A percentile compares a stretch with the other conserved stretches of the same genome.
Conservation (phyloP, 2,888 invertebrate genomes). For the Rhyacophila evoluta region DNA sequence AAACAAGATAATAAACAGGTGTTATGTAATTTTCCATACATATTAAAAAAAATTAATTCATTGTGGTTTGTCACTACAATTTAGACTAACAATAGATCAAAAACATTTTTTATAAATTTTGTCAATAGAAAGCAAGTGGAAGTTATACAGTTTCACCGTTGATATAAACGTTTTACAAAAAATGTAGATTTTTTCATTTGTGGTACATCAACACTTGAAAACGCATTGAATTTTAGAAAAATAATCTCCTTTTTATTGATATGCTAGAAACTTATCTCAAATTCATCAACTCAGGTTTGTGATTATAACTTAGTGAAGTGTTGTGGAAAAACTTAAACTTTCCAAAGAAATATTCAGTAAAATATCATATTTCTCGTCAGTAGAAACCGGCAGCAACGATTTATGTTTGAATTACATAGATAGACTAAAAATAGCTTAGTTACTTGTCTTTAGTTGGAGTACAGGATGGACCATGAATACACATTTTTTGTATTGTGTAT, state of each 20-base stretch:
- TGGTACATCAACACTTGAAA: neutral
- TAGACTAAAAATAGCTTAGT: neutral
- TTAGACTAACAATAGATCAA: too few species aligned
- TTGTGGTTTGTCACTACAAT: too few species aligned
- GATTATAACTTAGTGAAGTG: too few species aligned
- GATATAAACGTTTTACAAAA: constrained; percentile 1
- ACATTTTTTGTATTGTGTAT: neutral
- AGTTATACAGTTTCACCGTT: neutral
- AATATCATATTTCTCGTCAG: neutral
- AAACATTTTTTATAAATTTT: neutral
- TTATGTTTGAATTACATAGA: neutral
- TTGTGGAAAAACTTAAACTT: neutral
- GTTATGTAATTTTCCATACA: too few species aligned
- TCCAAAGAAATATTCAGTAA: neutral
- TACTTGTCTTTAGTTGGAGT: neutral
- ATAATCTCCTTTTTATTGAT: neutral
- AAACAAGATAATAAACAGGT: too few species aligned
- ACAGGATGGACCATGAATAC: neutral
- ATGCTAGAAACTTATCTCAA: neutral
- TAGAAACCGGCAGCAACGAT: neutral
- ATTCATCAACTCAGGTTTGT: neutral
- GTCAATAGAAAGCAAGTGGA: neutral
- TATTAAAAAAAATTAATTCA: too few species aligned
- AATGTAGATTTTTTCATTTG: neutral
- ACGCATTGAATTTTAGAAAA: neutral